phyloP scores from a whole-genome alignment of 2,888 invertebrate genomes.

The Morinoia aosen region DNA sequence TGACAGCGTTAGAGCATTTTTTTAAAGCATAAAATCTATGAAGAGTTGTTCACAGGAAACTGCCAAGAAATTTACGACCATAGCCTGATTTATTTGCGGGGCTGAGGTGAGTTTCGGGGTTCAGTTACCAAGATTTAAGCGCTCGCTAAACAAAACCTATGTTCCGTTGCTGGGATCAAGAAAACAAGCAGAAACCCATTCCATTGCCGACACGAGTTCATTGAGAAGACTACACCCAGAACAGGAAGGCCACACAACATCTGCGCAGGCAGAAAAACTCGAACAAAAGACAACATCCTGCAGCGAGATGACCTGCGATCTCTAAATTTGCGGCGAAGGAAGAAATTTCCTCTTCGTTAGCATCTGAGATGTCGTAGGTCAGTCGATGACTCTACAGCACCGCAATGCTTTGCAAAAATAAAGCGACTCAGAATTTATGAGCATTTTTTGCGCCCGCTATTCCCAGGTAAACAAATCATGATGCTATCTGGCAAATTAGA shows the following conservation, averaged over 20 bases:
- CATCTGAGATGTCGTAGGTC: constrained; percentile 37
- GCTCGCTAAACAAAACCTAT: neutral
- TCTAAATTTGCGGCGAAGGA: neutral
- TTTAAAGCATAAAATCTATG: too few species aligned
- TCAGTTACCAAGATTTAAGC: neutral
- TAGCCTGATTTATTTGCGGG: too few species aligned
- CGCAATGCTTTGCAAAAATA: neutral
- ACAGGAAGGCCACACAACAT: neutral
- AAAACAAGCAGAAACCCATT: neutral
- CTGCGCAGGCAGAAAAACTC: constrained; percentile 21
- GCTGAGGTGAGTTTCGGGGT: neutral
- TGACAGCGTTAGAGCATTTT: too few species aligned
- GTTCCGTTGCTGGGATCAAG: neutral
- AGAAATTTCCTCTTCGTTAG: constrained; percentile 25
- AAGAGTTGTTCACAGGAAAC: too few species aligned
- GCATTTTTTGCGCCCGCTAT: neutral
- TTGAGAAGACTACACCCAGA: neutral
- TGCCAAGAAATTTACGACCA: too few species aligned
- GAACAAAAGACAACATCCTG: constrained; percentile 26
- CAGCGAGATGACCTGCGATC: constrained; percentile 40
- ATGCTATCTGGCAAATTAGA: neutral
- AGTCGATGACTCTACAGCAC: neutral
- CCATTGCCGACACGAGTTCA: neutral
- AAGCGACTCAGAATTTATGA: neutral
- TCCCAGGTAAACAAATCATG: neutral